phyloP scores from a whole-genome alignment of 2,113 vertebrate genomes.

The Odontesthes bonariensis region DNA sequence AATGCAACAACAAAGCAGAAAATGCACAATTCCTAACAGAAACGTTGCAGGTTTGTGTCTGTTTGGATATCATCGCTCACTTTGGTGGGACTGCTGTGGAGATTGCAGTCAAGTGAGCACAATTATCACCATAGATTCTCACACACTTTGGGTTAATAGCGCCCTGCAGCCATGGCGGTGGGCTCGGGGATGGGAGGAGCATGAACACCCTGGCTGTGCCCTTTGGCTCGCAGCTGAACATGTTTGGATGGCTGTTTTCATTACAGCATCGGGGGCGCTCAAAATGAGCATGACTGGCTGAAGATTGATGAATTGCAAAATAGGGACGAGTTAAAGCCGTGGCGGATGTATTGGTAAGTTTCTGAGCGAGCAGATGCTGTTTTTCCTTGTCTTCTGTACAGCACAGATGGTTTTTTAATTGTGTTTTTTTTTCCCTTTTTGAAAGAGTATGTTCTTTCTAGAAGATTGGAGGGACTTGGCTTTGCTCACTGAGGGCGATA shows the following conservation, averaged over 20 bases:
- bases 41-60: constrained; percentile 9
- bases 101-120: constrained; percentile 28
- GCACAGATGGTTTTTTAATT: constrained; percentile 51
- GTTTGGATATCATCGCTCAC: neutral
- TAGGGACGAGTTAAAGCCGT: constrained; percentile 10
- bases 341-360: neutral
- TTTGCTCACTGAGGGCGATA: constrained; percentile 4
- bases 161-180: constrained; percentile 41
- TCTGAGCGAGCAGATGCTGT: constrained; percentile 53
- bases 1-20: neutral
- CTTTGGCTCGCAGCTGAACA: constrained; percentile 40
- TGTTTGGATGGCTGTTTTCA: constrained; percentile 58
- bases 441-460: constrained; percentile 16
- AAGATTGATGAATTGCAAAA: constrained; percentile 64
- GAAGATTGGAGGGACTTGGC: constrained; percentile 23
- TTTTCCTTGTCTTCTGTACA: constrained; percentile 1
- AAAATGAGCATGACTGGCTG: constrained; percentile 57
- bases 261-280: constrained; percentile 29
- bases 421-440: constrained; percentile 4
- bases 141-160: constrained; percentile 53
- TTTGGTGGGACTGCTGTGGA: neutral
- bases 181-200: constrained; percentile 6
- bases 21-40: neutral
- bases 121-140: constrained; percentile 49
- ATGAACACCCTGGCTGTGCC: constrained; percentile 2